Percentiles rank a stretch among this genome's conserved stretches.
Conservation (phyloP, 2,888 invertebrate genomes). For the Psylliodes chrysocephalus region DNA sequence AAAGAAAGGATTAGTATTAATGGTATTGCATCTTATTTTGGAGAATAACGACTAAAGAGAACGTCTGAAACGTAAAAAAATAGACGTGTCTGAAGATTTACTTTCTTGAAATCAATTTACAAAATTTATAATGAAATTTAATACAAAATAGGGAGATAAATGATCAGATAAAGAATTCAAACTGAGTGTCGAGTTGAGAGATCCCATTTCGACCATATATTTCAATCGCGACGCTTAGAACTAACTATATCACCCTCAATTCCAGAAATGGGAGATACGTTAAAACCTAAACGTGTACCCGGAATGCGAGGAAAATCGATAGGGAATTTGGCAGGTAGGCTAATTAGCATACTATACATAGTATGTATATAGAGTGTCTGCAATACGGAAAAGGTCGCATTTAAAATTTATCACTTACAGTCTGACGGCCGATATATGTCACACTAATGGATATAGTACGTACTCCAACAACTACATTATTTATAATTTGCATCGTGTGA, state of each 20-base stretch:
- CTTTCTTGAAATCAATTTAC: not conserved
- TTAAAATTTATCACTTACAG: not conserved
- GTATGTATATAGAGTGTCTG: not conserved
- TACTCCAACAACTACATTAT: not conserved
- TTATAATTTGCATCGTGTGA: not conserved
- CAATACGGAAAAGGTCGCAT: not conserved
- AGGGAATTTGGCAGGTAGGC: slow-evolving; percentile 9
- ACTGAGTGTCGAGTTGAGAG: slow-evolving; percentile 6
- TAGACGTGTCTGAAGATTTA: not conserved
- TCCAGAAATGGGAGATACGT: not conserved
- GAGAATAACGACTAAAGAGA: too few species aligned
- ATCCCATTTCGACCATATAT: not conserved
- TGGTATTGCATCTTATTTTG: too few species aligned
- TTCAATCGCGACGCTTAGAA: not conserved
- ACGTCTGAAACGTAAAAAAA: too few species aligned
- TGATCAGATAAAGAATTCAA: slow-evolving; percentile 5
- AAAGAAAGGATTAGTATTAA: too few species aligned
- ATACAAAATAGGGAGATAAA: slow-evolving; percentile 9
- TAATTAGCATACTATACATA: slow-evolving; percentile 12
- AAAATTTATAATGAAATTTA: not conserved
- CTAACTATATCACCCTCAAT: not conserved
- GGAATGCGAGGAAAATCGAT: not conserved
- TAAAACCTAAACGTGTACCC: not conserved
- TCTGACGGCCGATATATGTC: slow-evolving; percentile 3
- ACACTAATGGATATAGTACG: not conserved